A percentile compares a stretch with the other conserved stretches of the same genome.
Evolutionary conservation across 2,797 vertebrate species (phyloP).

Genomic region (Manis crassicaudata): DNA sequence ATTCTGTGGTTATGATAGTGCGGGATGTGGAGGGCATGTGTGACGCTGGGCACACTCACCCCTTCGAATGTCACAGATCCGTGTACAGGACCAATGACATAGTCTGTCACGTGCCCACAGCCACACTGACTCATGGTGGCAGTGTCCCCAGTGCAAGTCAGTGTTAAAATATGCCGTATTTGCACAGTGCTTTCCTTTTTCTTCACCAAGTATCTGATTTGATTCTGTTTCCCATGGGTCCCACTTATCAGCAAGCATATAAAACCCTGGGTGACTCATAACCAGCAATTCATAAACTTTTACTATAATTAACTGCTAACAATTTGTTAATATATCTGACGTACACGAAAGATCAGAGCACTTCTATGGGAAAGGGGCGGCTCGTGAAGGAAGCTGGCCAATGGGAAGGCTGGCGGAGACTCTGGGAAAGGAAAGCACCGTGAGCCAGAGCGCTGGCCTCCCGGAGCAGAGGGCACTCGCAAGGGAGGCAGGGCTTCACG

Average conservation of each 20-base stretch:
- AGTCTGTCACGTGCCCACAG: not conserved
- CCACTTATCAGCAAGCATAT: not conserved
- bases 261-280: not conserved
- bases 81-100: rapidly evolving
- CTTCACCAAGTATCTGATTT: not conserved
- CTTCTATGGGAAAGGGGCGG: not conserved
- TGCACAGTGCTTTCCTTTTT: not conserved
- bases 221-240: not conserved
- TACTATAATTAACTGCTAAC: not conserved
- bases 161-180: not conserved
- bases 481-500: not conserved
- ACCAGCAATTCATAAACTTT: not conserved
- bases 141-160: not conserved
- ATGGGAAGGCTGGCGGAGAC: not conserved
- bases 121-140: not conserved
- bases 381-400: not conserved
- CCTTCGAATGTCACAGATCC: not conserved
- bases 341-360: not conserved
- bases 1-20: rapidly evolving
- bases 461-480: no score
- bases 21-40: rapidly evolving
- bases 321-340: not conserved
- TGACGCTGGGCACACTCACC: not conserved
- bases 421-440: not conserved
- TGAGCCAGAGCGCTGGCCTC: not conserved